Percentiles rank a stretch among this genome's conserved stretches.
These are phyloP conservation scores for Siderastrea radians DNA, from an alignment of 92 coral and sea anemone genomes.

Conservation along the genomic window DNA sequence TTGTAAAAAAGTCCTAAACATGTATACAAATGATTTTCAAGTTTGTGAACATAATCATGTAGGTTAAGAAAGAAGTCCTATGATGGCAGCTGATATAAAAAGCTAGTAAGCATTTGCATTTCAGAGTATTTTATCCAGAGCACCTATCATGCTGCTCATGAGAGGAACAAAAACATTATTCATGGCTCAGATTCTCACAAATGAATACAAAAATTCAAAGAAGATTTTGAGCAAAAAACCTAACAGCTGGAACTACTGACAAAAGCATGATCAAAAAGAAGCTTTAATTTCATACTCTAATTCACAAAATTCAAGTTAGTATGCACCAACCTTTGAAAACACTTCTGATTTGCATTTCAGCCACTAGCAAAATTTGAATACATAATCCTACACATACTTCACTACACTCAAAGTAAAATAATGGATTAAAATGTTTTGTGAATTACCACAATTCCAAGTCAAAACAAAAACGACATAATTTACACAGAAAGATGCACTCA, in stretches of 20 bases:
- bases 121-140: neutral
- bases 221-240: neutral
- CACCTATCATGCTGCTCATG: neutral
- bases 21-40: neutral
- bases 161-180: neutral
- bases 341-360: conserved; percentile 9
- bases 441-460: neutral
- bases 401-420: neutral
- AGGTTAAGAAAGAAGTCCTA: neutral
- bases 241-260: neutral
- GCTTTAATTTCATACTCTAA: neutral
- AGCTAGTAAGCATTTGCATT: neutral
- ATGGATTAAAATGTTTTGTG: neutral
- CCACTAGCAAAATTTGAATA: conserved; percentile 10
- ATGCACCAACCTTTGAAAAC: neutral
- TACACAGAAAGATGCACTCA: neutral
- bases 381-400: neutral
- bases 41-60: neutral
- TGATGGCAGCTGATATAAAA: neutral
- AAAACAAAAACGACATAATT: neutral
- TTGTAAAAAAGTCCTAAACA: neutral
- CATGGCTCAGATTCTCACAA: neutral
- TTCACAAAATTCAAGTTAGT: neutral
- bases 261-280: neutral
- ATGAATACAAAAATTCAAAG: neutral